Evolutionary conservation across 2,113 vertebrate species (phyloP), one percentile per base, ranked within the genome.

Genomic region (Daboia siamensis): DNA sequence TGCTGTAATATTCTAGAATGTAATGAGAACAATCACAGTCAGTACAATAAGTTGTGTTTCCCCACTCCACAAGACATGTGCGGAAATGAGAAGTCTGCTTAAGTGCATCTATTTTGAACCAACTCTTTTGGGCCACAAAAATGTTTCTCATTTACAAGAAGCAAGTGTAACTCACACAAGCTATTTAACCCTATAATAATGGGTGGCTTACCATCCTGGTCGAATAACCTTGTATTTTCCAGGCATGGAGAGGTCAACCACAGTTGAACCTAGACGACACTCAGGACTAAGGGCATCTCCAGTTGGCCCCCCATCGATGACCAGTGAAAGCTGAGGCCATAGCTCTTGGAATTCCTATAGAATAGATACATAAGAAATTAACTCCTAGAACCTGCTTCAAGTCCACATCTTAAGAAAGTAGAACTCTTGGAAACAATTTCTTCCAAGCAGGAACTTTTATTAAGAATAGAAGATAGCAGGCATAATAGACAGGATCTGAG

Each of bases 281-380:
- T 97, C 96, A 0, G 98, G 96, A 94, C 97, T 99, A 94, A 98
- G 96, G 21, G 91, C 46, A 39, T 98, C 98, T 80, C 98, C 98
- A 94, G 98, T 97, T 1, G 98, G 98, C 10, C 99, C 99, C 0
- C 98, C 99, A 33, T 99, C 99, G 21, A 99, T 96, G 86, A 99
- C 97, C 84, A 99, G 91, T 4, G 98, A 98, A 80, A 99, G 95
- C 15, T 97, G 97, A 90, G 99, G 98, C 99, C 99, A 99, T 86
- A 99, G 96, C 4, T 99, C 98, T 93, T 98, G 96, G 96, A 99
- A 99, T 94, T 99, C 99, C 99, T 99, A 91, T 90, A 95, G 26
- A 46, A 61, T 48, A 12, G 39, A 86, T 90, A 51, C 1, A 87
- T 39, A 87, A 55, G 1, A 92, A 9, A 1, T 26, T 29, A 4